These are phyloP conservation scores for Gonatopus flavifemur DNA, from an alignment of 1,140 invertebrate species.

Conservation along the genomic window DNA sequence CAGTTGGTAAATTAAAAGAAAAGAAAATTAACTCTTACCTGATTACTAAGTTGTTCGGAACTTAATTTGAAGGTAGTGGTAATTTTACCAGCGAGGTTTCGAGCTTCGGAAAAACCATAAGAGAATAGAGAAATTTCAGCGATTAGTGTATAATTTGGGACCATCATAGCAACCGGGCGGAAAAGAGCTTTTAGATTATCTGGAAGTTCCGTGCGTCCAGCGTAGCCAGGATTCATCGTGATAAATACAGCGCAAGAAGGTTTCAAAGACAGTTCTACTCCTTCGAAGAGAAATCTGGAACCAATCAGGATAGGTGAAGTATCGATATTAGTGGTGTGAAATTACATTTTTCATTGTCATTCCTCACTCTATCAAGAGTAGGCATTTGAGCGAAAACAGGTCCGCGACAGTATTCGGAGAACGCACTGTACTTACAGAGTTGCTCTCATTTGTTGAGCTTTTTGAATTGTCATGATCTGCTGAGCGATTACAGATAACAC, in stretches of 20 bases:
- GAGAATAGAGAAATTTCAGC: constrained; percentile 74
- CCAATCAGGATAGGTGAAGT: too few species aligned
- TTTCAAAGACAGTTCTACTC: constrained; percentile 63
- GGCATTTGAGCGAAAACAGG: too few species aligned
- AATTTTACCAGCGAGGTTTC: constrained; percentile 69
- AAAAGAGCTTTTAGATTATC: constrained; percentile 76
- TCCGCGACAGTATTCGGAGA: neutral
- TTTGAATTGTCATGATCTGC: constrained; percentile 68
- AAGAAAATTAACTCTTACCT: constrained; percentile 37
- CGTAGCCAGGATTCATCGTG: constrained; percentile 77
- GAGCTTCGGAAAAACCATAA: constrained; percentile 68
- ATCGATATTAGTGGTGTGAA: too few species aligned
- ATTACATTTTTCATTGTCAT: too few species aligned
- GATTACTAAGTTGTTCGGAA: constrained; percentile 70
- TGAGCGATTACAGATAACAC: constrained; percentile 65
- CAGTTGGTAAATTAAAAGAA: neutral
- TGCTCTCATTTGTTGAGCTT: constrained; percentile 54
- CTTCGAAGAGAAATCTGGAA: constrained; percentile 67
- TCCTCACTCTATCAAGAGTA: too few species aligned
- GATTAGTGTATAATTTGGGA: constrained; percentile 72
- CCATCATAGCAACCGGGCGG: constrained; percentile 77
- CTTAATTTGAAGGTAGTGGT: constrained; percentile 73
- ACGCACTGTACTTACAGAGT: constrained; percentile 45
- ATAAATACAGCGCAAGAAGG: constrained; percentile 71
- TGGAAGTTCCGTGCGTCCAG: constrained; percentile 71